Evolutionary conservation across 2,113 vertebrate genomes (phyloP), one percentile per base, ranked within the genome.

Genomic region (Gobiocypris rarus): DNA sequence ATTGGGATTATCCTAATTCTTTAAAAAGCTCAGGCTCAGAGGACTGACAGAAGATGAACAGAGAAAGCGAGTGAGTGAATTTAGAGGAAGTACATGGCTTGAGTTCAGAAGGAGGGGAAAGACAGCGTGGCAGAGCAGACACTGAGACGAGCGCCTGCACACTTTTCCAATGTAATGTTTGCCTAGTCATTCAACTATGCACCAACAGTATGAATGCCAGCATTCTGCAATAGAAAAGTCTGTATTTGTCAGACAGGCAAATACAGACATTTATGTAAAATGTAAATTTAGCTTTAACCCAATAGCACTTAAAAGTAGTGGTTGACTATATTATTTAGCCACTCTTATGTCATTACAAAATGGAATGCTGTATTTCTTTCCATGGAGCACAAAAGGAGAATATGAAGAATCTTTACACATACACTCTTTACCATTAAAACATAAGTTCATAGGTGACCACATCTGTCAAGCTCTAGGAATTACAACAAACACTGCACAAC

Each of bases 1-100:
- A 50, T 58, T 26, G 24, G 31, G 58, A 41, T 81, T 83, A 48
- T 75, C 45, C 65, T 26, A 84, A 61, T 75, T 81, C 58, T 19
- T 71, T 58, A 63, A 83, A 78, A 61, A 9, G 56, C 75, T 78
- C 50, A 74, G 71, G 8, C 71, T 15, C 65, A 24, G 41, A 22
- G 34, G 50, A 34, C 31, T 19, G 59, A 24, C 54, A 76, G 22
- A 26, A 77, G 41, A 41, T 8, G 3, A 6, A 41, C 54, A 43
- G 65, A 19, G 19, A 71, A 14, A 71, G 24, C 0, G 14, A 7
- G 70, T 34, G 52, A 61, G 74, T 82, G 61, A 48, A 63, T 78
- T 45, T 26, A 58, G 75, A 54, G 28, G 75, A 61, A 78, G 28
- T 59, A 59, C 14, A 22, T 59, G 14, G 56, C 54, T 43, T 24